Evolutionary conservation across 2,113 vertebrate species (phyloP), one percentile per base, ranked within the genome.

Genomic region (Tyto alba): DNA sequence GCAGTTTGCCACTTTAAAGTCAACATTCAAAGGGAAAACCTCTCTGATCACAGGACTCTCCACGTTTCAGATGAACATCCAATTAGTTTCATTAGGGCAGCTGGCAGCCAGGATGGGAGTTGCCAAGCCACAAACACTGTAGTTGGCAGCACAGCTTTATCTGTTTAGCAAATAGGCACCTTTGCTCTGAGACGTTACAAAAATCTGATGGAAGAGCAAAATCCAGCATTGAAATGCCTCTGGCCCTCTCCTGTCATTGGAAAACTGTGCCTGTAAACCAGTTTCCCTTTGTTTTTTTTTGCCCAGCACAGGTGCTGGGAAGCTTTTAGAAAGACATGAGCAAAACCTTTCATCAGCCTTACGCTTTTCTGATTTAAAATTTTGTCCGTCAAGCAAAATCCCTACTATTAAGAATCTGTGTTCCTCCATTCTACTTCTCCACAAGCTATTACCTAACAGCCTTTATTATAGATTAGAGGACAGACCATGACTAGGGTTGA

Each of bases 11-110:
- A 56, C 75, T 92, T 83, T 86, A 55, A 96, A 85, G 68, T 81
- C 89, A 21, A 29, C 43, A 74, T 79, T 96, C 76, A 95, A 94
- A 96, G 82, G 71, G 64, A 84, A 93, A 96, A 84, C 19, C 30
- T 80, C 64, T 86, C 47, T 2, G 1, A 93, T 76, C 75, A 69
- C 26, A 85, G 52, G 64, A 85, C 48, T 83, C 83, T 57, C 48
- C 72, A 81, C 0, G 0, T n/a, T 64, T 90, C 66, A 72, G 64
- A 85, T 94, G 66, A 87, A 93, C 50, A 64, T 95, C 63, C 79
- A 94, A 63, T 88, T 92, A 95, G 68, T 80, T 82, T 88, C 91
- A 91, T 76, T 56, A 95, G 64, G 82, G 60, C 57, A 90, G 78
- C 66, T 87, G 72, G 53, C 73, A 86, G 75, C 62, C 64, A 91